Base-by-base conservation (phyloP, 64 coral and sea anemone genomes). In the Pocillopora verrucosa region DNA sequence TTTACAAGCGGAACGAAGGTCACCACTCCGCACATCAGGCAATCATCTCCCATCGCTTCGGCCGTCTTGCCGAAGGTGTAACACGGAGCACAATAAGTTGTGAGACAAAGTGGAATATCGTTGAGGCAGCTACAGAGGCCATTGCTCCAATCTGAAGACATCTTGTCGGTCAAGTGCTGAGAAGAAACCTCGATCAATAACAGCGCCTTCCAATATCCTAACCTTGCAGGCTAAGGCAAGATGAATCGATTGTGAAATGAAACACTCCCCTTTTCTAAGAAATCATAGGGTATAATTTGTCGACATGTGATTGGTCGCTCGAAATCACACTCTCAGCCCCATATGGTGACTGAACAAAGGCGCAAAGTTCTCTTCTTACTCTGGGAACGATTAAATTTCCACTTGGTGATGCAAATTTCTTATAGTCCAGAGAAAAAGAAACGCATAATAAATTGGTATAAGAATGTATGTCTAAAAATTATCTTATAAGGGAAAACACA, bases 21-120 rank as follows among this genome's bases (percentile, higher is more conserved):
- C 1, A 89, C 88, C 5, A 93, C 1, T 25, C 96, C 96, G 61
- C 96, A 98, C 77, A 98, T 73, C 56, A 98, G 61, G 57, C 96
- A 98, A 59, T 95, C 96, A 22, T 98, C 96, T 0, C 96, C 96
- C n/a, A 95, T 93, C 0, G 93, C 91, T 65, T 98, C 96, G 0
- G 96, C 87, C 10, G 87, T 95, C 76, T 98, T 98, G 9, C 96
- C 96, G 62, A 98, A 92, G 0, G 93, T 94, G 22, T 98, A 95
- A 20, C 93, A 98, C 1, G 93, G 93, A n/a, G 78, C 90, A 61
- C 87, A 88, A 36, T 79, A 93, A 0, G 93, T 77, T 22, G 90
- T 94, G 4, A 95, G 34, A 61, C 93, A 95, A 3, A 98, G 76
- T 9, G 93, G 90, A 67, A 92, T 90, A 37, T 95, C 90, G 12